Percentiles rank a stretch among this genome's conserved stretches.
Evolutionary conservation across 2,888 invertebrate species (phyloP).

Genomic region (Dascillus cervinus): DNA sequence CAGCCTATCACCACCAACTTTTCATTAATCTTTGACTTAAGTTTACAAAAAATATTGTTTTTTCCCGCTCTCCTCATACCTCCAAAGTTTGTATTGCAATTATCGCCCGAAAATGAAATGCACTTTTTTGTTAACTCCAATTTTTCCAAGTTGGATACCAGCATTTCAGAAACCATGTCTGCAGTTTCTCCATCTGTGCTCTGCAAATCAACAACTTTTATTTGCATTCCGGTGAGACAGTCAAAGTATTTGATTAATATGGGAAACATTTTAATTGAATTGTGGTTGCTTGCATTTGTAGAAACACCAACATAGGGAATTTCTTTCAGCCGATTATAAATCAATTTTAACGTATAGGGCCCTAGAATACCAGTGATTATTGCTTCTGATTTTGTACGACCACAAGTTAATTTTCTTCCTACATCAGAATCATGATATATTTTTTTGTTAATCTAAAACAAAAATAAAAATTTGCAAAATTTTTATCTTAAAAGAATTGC

Average conservation of each 20-base stretch:
- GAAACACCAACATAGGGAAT: neutral
- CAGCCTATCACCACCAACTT: conserved; percentile 8
- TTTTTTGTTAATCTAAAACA: no score
- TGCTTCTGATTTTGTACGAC: neutral
- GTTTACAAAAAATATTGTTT: conserved; percentile 7
- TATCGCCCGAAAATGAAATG: conserved; percentile 7
- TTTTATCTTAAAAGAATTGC: no score
- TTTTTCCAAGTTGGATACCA: conserved; percentile 4
- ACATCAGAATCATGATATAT: no score
- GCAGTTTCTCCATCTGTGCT: conserved; percentile 7
- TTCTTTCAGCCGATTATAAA: neutral
- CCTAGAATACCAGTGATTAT: neutral
- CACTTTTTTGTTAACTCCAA: conserved; percentile 5
- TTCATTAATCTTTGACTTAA: conserved; percentile 4
- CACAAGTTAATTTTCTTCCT: neutral
- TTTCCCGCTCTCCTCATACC: conserved; percentile 6
- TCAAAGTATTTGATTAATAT: conserved; percentile 7
- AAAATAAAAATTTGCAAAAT: no score
- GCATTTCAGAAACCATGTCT: conserved; percentile 7
- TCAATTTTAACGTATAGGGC: neutral
- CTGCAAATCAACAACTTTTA: conserved; percentile 8
- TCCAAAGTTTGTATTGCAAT: conserved; percentile 11
- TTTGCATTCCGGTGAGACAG: conserved; percentile 5
- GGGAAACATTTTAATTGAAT: conserved; percentile 7
- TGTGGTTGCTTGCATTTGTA: conserved; percentile 7